These are phyloP conservation scores for Lepilemur septentrionalis DNA, from an alignment of 2,797 vertebrate species.

Conservation along the genomic window DNA sequence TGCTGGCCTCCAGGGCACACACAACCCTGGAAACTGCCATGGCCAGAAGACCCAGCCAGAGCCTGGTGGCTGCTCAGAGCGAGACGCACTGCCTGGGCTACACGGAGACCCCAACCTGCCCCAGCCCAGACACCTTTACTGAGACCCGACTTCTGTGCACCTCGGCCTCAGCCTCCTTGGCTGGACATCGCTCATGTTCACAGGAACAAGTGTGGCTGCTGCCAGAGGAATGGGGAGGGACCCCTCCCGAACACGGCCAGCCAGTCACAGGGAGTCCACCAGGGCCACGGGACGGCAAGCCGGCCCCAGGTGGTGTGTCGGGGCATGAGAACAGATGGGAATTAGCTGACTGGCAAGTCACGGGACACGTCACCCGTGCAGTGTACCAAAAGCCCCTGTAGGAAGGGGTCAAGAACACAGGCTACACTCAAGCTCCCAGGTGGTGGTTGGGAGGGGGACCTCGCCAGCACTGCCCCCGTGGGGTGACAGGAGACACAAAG, in stretches of 20 bases:
- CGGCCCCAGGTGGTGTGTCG: not conserved
- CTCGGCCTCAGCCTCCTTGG: not conserved
- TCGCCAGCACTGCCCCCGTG: not conserved
- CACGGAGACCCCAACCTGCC: constrained; percentile 58
- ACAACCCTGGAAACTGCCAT: not conserved
- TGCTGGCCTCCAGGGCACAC: not conserved
- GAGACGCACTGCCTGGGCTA: not conserved
- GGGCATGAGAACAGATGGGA: not conserved
- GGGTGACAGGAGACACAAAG: not conserved
- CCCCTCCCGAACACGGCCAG: not conserved
- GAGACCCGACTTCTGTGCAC: not conserved
- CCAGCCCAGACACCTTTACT: constrained; percentile 59
- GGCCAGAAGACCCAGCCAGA: not conserved
- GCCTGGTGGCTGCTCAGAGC: not conserved
- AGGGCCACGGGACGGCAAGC: not conserved
- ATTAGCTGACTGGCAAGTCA: not conserved
- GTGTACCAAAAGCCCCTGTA: not conserved
- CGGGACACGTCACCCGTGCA: not conserved
- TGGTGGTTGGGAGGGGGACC: not conserved
- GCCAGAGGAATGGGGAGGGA: not conserved
- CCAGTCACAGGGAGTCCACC: not conserved
- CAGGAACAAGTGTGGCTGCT: not conserved
- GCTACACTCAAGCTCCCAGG: not conserved
- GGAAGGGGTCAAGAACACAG: not conserved
- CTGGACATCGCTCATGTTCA: not conserved